A percentile compares a stretch with the other conserved stretches of the same genome.
These are phyloP conservation scores for Oreochromis aureus DNA, from an alignment of 2,113 vertebrate species.

Conservation along the genomic window DNA sequence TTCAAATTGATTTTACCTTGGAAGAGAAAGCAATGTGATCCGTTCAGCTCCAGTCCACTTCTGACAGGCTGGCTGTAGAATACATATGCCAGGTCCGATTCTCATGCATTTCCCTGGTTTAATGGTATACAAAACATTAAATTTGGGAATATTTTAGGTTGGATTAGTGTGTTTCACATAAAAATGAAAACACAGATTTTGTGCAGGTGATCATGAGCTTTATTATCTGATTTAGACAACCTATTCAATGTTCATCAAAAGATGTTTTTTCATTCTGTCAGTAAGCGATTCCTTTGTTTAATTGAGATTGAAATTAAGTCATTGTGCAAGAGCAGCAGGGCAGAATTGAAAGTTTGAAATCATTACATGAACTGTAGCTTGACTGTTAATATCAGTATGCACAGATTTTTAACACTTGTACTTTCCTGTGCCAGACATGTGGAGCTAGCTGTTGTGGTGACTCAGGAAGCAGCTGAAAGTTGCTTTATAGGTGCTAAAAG, in stretches of 20 bases:
- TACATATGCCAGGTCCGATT: neutral
- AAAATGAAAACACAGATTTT: neutral
- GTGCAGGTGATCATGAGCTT: neutral
- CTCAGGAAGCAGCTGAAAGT: neutral
- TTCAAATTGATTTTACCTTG: slow-evolving; percentile 40
- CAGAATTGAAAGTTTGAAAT: neutral
- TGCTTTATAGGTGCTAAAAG: neutral
- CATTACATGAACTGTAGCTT: neutral
- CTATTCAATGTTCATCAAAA: neutral
- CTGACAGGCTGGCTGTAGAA: neutral
- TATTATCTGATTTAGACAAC: neutral
- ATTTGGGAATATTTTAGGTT: neutral
- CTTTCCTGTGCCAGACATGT: neutral
- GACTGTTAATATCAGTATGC: neutral
- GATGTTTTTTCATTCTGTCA: neutral
- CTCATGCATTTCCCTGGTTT: neutral
- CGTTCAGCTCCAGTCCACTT: slow-evolving; percentile 4
- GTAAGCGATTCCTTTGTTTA: neutral
- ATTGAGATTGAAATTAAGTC: neutral
- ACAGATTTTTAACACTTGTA: neutral
- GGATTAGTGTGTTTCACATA: neutral
- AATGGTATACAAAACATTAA: neutral
- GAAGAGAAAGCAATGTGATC: slow-evolving; percentile 25
- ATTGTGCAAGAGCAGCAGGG: neutral
- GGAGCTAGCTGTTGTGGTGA: neutral